Base-by-base conservation (phyloP, 2,888 invertebrate species). In the Boloria selene region DNA sequence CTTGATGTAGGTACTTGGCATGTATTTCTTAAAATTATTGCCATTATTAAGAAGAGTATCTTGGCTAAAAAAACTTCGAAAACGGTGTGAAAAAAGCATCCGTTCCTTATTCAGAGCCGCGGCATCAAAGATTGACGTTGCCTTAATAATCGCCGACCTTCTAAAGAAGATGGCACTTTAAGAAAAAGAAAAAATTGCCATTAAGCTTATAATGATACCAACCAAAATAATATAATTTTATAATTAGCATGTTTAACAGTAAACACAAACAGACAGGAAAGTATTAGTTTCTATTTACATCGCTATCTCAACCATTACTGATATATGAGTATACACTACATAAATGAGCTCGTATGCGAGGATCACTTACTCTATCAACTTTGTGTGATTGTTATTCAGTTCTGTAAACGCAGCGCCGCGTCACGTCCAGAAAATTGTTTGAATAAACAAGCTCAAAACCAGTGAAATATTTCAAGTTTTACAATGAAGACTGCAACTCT, bases 401-500 rank as follows among this genome's bases (percentile, higher is more conserved):
- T 65, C 18, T 62, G 53, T 49, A 31, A 58, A 68, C 56, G 49
- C 22, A 50, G 38, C 44, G 45, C 61, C 42, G 58, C 47, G 49
- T 65, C 66, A 69, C 67, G 70, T 68, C 60, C 55, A 64, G 62
- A 64, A 67, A 68, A 72, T 65, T 69, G 66, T 70, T 70, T 65
- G 53, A 65, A 68, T 67, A 71, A 70, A 71, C 69, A 69, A 47
- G 58, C 52, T 52, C 26, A 60, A 58, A 65, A 62, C 64, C 65
- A 69, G 70, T 42, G 63, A 64, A 52, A 68, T 59, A 71, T 71
- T 68, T 56, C 58, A 65, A 73, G 59, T 65, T 64, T 26, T 31
- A 71, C 63, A 60, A 79, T 82, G 79, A 79, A 78, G 64, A 53
- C 68, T n/a, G 64, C 68, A 59, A 62, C 52, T 44, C 53, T 74